These are phyloP conservation scores for Margarornis squamiger DNA, from an alignment of 2,797 vertebrate genomes.

Conservation along the genomic window DNA sequence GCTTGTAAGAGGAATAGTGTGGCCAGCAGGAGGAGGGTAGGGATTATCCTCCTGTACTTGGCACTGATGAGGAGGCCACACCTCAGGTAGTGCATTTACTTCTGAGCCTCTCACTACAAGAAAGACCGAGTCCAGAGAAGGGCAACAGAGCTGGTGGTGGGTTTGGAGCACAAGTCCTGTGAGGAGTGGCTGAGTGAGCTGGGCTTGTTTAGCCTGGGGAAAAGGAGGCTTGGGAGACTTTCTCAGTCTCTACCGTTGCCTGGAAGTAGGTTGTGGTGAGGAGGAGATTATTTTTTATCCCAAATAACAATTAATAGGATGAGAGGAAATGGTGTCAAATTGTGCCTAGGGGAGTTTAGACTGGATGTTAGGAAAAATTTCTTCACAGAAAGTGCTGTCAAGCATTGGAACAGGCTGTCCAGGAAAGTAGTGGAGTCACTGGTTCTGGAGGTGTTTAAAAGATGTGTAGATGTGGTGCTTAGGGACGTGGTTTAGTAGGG, in stretches of 20 bases:
- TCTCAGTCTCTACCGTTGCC: fast-evolving
- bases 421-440: background rate
- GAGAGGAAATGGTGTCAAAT: background rate
- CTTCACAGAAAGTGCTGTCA: background rate
- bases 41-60: fast-evolving
- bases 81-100: fast-evolving
- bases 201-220: background rate
- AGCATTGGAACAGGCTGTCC: background rate
- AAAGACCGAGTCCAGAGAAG: fast-evolving
- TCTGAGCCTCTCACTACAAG: background rate
- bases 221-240: background rate
- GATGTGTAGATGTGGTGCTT: fast-evolving
- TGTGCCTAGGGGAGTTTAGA: background rate
- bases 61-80: background rate
- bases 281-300: fast-evolving
- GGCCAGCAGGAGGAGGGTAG: background rate
- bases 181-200: background rate
- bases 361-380: background rate
- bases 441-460: background rate
- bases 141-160: background rate
- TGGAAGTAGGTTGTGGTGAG: background rate
- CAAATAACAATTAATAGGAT: background rate
- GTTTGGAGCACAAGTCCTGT: background rate
- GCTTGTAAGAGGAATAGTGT: background rate
- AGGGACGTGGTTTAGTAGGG: background rate